Evolutionary conservation across 2,113 vertebrate species (phyloP).

Genomic region (Corydoras maculifer): DNA sequence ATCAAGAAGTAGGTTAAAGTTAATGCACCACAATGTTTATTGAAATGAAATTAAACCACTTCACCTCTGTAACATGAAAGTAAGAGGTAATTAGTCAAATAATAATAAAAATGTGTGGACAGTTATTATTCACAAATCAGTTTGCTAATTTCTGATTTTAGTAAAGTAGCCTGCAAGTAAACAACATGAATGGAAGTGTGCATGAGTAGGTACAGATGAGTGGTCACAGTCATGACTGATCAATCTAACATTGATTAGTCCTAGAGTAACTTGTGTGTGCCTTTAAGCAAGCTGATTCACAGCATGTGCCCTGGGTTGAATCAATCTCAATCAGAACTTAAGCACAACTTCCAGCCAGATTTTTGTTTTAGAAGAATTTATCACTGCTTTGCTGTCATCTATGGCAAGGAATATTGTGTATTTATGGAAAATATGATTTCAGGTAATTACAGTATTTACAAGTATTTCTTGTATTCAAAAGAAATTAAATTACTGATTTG

Average conservation of each 20-base stretch:
- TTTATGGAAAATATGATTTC: neutral
- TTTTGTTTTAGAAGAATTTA: neutral
- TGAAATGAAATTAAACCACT: too few species aligned
- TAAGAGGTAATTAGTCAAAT: too few species aligned
- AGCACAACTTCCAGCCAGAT: neutral
- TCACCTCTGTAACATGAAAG: too few species aligned
- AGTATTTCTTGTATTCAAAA: too few species aligned
- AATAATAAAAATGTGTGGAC: too few species aligned
- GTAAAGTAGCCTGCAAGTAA: too few species aligned
- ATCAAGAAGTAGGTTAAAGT: too few species aligned
- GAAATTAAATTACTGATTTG: too few species aligned
- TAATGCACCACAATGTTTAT: too few species aligned
- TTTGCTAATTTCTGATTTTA: too few species aligned
- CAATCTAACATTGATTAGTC: slow-evolving; percentile 43
- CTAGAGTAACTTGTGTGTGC: slow-evolving; percentile 36
- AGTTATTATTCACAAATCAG: too few species aligned
- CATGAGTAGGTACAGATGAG: neutral
- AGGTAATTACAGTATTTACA: too few species aligned
- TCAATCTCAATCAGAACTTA: slow-evolving; percentile 18
- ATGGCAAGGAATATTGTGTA: neutral
- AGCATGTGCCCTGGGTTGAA: slow-evolving; percentile 1
- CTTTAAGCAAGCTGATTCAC: slow-evolving; percentile 2
- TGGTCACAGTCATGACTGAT: slow-evolving; percentile 38
- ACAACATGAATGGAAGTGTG: neutral
- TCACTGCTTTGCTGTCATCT: slow-evolving; percentile 9